phyloP scores from a whole-genome alignment of 2,797 vertebrate genomes.

The Eulemur coronatus region DNA sequence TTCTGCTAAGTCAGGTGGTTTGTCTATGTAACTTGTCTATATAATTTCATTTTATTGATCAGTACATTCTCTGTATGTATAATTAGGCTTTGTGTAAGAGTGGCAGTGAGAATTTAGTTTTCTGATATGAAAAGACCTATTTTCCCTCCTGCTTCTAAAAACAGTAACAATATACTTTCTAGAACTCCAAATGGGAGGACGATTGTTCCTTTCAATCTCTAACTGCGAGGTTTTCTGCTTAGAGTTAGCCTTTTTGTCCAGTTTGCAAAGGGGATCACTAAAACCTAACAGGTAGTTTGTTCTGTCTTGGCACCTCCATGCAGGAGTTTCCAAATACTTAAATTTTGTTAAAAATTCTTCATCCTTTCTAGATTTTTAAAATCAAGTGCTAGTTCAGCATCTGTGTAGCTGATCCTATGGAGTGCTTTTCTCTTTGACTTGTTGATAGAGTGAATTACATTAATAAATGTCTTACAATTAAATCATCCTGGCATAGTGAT shows the following conservation, averaged over 20 bases:
- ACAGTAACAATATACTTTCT: neutral
- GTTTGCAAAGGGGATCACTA: neutral
- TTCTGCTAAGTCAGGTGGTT: neutral
- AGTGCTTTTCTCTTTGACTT: constrained; percentile 4
- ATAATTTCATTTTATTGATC: neutral
- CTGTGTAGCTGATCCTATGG: neutral
- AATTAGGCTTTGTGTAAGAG: neutral
- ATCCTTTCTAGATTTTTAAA: neutral
- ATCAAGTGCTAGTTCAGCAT: neutral
- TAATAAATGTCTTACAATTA: neutral
- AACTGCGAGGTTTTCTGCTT: neutral
- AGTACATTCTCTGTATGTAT: neutral
- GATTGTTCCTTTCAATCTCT: neutral
- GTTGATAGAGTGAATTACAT: neutral
- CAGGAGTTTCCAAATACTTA: neutral
- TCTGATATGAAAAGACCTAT: neutral
- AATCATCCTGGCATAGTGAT: neutral
- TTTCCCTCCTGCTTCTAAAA: neutral
- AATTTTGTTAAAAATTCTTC: constrained; percentile 13
- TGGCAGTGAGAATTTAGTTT: neutral
- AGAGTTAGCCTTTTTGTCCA: neutral
- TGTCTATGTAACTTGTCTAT: neutral
- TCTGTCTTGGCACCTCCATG: neutral
- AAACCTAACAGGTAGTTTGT: neutral
- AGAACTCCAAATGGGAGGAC: neutral